Evolutionary conservation across 1,140 invertebrate genomes (phyloP).

Genomic region (Tetramorium parvispinum): DNA sequence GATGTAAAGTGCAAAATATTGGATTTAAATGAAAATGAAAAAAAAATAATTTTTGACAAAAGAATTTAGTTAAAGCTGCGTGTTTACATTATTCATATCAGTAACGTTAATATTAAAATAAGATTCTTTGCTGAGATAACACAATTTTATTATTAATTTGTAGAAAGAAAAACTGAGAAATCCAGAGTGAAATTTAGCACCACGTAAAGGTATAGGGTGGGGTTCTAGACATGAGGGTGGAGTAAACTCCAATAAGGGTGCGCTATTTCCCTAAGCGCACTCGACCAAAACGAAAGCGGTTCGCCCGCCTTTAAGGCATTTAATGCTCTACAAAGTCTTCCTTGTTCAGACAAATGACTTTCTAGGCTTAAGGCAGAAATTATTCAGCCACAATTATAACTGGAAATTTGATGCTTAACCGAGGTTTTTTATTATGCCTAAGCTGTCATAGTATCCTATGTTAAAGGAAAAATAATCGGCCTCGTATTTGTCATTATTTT

Average conservation of each 20-base stretch:
- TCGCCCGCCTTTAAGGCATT: constrained; percentile 23
- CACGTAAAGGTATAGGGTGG: constrained; percentile 45
- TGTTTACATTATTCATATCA: background rate
- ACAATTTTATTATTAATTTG: constrained; percentile 11
- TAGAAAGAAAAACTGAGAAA: background rate
- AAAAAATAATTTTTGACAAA: background rate
- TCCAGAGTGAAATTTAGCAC: constrained; percentile 40
- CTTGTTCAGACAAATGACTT: constrained; percentile 42
- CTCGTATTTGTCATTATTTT: background rate
- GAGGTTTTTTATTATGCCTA: background rate
- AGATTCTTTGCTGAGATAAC: background rate
- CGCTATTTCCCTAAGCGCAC: constrained; percentile 51
- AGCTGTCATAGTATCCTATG: background rate
- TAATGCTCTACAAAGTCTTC: constrained; percentile 51
- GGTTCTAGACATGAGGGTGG: constrained; percentile 56
- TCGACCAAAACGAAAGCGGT: constrained; percentile 65
- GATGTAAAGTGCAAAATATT: background rate
- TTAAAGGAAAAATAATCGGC: background rate
- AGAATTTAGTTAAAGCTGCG: background rate
- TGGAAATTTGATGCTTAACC: constrained; percentile 18
- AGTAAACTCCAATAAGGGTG: constrained; percentile 57
- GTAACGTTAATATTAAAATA: background rate
- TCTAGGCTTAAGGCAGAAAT: background rate
- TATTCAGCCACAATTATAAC: constrained; percentile 19
- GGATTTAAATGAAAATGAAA: background rate